These are phyloP conservation scores for Pogonomyrmex californicus DNA, from an alignment of 1,140 invertebrate species.

Conservation along the genomic window DNA sequence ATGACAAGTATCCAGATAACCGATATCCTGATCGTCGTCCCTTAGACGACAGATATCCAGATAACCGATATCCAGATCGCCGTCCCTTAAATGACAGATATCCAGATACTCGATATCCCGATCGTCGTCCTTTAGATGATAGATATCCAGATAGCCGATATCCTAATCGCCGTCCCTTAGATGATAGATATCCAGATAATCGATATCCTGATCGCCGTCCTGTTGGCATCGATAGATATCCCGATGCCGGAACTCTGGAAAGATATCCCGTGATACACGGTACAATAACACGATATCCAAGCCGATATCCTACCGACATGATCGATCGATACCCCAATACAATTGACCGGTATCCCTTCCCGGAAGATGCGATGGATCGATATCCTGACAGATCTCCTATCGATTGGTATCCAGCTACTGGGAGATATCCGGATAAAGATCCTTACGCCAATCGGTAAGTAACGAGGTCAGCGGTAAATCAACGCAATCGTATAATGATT, in stretches of 20 bases:
- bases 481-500: neutral
- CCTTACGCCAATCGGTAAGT: conserved; percentile 75
- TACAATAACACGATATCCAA: conserved; percentile 57
- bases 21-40: conserved; percentile 86
- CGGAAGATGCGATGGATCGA: conserved; percentile 80
- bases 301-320: conserved; percentile 60
- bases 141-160: conserved; percentile 78
- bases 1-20: conserved; percentile 78
- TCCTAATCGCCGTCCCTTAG: conserved; percentile 79
- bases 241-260: conserved; percentile 83
- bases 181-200: conserved; percentile 79
- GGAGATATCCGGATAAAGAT: conserved; percentile 76
- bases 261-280: conserved; percentile 75
- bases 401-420: conserved; percentile 85
- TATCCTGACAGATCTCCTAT: conserved; percentile 77
- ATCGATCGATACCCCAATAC: conserved; percentile 77
- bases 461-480: neutral
- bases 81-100: conserved; percentile 67
- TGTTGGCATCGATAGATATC: conserved; percentile 74
- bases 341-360: conserved; percentile 79
- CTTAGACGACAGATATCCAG: conserved; percentile 76
- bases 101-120: conserved; percentile 85
- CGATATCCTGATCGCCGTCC: conserved; percentile 79
- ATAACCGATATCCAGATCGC: conserved; percentile 75
- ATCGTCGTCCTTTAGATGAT: conserved; percentile 71